Base-by-base conservation (phyloP, 2,113 vertebrate genomes). In the Dasyornis broadbenti region DNA sequence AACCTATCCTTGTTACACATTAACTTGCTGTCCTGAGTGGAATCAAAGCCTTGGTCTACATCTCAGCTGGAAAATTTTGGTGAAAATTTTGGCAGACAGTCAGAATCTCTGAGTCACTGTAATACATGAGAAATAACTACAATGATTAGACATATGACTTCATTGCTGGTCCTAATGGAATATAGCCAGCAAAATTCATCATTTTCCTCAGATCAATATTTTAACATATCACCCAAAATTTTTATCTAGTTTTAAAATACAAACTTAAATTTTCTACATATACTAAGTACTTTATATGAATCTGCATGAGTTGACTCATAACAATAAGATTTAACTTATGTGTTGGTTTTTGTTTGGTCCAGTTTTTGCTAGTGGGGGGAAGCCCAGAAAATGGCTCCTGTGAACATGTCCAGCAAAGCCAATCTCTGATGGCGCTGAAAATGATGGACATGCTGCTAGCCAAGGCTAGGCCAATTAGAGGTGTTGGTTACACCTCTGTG, bases 1-100 rank as follows among this genome's bases (percentile, higher is more conserved):
- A 89, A 94, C 86, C 56, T 75, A 22, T 24, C 68, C 68, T 79
- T 54, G 90, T 94, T 95, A 96, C 31, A 94, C 2, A 28, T 95
- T 96, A 95, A 97, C 90, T 65, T 40, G 26, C 31, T 89, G 68
- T 86, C 52, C 80, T 15, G 57, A 60, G 23, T 9, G 75, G n/a
- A 92, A 90, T n/a, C 69, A 93, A 96, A 95, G 65, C 12, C 18
- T 68, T 2, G 7, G 39, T 45, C 53, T 72, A 40, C 65, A 68
- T 81, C 85, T 90, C 82, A 70, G 68, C 75, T 89, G 82, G 85
- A 94, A 90, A 89, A 86, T 40, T 77, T 78, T 88, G 49, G 40
- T 86, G 65, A 81, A 89, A n/a, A n/a, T n/a, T n/a, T n/a, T n/a
- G 37, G 83, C 33, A 50, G 71, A 6, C 44, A 65, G 81, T 33